A percentile compares a stretch with the other conserved stretches of the same genome.
Conservation (phyloP, 2,113 vertebrate genomes). For the Prunella himalayana region DNA sequence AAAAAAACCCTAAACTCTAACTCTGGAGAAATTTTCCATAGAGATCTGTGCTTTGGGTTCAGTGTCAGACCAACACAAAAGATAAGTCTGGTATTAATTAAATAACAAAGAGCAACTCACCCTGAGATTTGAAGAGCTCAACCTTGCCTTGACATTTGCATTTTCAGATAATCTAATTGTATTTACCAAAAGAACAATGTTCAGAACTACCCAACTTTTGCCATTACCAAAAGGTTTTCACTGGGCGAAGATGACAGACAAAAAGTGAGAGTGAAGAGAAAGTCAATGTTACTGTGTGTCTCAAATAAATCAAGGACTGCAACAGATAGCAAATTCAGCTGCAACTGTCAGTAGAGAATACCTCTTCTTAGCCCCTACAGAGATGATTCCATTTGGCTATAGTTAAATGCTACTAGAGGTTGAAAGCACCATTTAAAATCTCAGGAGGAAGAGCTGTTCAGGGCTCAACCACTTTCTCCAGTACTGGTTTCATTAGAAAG, state of each 20-base stretch:
- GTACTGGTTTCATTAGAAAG: not conserved
- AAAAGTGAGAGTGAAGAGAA: not conserved
- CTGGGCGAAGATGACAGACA: not conserved
- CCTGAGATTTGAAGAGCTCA: not conserved
- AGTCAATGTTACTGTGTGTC: not conserved
- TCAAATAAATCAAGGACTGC: not conserved
- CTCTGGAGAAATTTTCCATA: not conserved
- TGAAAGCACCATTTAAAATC: not conserved
- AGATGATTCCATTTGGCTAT: not conserved
- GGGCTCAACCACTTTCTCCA: not conserved
- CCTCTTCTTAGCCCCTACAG: not conserved
- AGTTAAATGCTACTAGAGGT: not conserved
- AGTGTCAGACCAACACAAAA: not conserved
- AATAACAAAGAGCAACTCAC: not conserved
- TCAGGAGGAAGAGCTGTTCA: not conserved
- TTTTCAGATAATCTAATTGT: not conserved
- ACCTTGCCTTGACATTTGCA: not conserved
- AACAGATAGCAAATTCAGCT: not conserved
- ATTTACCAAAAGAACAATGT: not conserved
- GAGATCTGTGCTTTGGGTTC: not conserved
- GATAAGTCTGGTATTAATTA: not conserved
- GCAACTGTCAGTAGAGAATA: not conserved
- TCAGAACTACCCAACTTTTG: not conserved
- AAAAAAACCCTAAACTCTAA: not conserved
- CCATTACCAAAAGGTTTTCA: not conserved